A percentile compares a stretch with the other conserved stretches of the same genome.
phyloP scores from a whole-genome alignment of 2,888 invertebrate species.

The Conops quadrifasciatus region DNA sequence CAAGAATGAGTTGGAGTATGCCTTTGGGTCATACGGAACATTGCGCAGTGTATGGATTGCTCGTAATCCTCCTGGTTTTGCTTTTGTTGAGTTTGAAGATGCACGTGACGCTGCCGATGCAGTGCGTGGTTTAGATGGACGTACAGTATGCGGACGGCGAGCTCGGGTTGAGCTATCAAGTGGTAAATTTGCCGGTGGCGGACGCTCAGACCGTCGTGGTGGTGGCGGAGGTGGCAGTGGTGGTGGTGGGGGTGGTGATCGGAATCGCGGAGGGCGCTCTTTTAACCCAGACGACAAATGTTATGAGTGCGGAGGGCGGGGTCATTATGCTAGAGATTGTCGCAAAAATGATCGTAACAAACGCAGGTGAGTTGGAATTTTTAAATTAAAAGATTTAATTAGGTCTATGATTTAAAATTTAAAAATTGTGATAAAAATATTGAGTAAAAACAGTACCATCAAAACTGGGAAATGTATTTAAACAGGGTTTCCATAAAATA shows the following conservation, averaged over 20 bases:
- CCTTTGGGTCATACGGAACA: conserved; percentile 91
- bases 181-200: conserved; percentile 73
- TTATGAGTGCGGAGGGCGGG: conserved; percentile 93
- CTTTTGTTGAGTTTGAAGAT: conserved; percentile 94
- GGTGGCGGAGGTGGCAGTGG: conserved; percentile 52
- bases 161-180: conserved; percentile 93
- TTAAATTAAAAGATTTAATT: not conserved
- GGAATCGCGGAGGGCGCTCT: conserved; percentile 66
- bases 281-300: conserved; percentile 92
- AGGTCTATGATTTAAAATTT: no score
- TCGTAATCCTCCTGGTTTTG: conserved; percentile 89
- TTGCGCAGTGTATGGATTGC: conserved; percentile 98
- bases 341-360: conserved; percentile 73
- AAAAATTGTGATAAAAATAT: no score
- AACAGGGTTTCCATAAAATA: no score
- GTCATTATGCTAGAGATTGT: conserved; percentile 93
- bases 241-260: conserved; percentile 66
- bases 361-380: conserved; percentile 41
- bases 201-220: conserved; percentile 57
- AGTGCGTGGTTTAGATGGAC: conserved; percentile 77
- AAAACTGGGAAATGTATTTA: no score
- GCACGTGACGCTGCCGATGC: conserved; percentile 90
- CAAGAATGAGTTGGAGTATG: conserved; percentile 92
- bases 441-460: no score
- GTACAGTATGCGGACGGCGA: conserved; percentile 87